A percentile compares a stretch with the other conserved stretches of the same genome.
Conservation (phyloP, 2,113 vertebrate species). For the Pholis gunnellus region DNA sequence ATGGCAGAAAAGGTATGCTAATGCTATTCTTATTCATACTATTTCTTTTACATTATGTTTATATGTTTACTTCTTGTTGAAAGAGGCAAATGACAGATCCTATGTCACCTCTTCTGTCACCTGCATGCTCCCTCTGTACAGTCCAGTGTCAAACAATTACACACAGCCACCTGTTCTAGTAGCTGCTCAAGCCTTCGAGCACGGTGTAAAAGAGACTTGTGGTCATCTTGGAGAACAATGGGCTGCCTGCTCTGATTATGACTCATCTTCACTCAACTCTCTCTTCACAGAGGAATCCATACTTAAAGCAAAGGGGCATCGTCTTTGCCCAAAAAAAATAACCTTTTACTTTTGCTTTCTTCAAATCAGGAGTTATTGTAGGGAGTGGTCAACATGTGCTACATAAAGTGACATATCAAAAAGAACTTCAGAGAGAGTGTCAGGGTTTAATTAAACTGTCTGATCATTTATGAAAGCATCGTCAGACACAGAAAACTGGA, state of each 20-base stretch:
- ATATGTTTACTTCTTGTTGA: neutral
- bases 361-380: neutral
- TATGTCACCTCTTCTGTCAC: neutral
- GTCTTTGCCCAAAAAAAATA: neutral
- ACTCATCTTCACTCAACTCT: slow-evolving; percentile 15
- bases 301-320: neutral
- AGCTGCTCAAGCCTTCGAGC: neutral
- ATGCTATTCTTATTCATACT: neutral
- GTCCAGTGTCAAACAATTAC: neutral
- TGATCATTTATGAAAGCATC: slow-evolving; percentile 71
- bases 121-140: neutral
- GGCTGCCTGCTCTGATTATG: slow-evolving; percentile 2
- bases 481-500: slow-evolving; percentile 66
- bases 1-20: neutral
- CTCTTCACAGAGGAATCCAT: slow-evolving; percentile 26
- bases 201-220: neutral
- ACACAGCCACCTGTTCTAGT: neutral
- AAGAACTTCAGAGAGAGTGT: slow-evolving; percentile 67
- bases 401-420: slow-evolving; percentile 15
- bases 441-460: slow-evolving; percentile 71
- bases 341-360: neutral
- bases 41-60: neutral
- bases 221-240: neutral
- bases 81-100: neutral
- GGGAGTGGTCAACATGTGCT: neutral